Conservation (phyloP, 2,797 vertebrate genomes). For the Chrosomus eos region DNA sequence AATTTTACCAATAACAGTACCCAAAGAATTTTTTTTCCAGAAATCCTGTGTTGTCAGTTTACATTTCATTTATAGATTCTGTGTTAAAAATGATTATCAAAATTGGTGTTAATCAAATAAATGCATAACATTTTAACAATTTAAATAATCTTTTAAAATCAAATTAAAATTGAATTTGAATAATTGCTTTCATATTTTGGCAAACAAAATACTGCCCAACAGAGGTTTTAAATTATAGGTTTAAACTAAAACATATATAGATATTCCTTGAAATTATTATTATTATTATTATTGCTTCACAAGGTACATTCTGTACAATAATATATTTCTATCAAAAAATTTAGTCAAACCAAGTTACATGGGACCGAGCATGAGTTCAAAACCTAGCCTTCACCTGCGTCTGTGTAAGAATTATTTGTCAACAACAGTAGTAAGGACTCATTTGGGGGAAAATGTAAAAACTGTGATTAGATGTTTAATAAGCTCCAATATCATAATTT, state of each 20-base stretch:
- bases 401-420: background rate
- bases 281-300: background rate
- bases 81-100: background rate
- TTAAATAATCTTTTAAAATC: too few species aligned
- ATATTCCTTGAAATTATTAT: background rate
- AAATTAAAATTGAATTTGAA: background rate
- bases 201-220: background rate
- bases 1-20: background rate
- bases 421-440: background rate
- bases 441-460: constrained; percentile 21
- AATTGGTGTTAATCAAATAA: background rate
- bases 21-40: background rate
- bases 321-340: background rate
- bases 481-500: constrained; percentile 20
- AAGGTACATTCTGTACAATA: background rate
- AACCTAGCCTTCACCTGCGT: background rate
- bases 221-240: background rate
- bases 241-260: too few species aligned
- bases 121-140: background rate
- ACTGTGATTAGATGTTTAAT: constrained; percentile 33
- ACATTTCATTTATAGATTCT: background rate
- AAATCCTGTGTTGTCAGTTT: background rate
- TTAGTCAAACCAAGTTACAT: background rate
- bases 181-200: background rate
- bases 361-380: background rate